These are phyloP conservation scores for Botrylloides violaceus DNA, from an alignment of 23 tunicate species.

Conservation along the genomic window DNA sequence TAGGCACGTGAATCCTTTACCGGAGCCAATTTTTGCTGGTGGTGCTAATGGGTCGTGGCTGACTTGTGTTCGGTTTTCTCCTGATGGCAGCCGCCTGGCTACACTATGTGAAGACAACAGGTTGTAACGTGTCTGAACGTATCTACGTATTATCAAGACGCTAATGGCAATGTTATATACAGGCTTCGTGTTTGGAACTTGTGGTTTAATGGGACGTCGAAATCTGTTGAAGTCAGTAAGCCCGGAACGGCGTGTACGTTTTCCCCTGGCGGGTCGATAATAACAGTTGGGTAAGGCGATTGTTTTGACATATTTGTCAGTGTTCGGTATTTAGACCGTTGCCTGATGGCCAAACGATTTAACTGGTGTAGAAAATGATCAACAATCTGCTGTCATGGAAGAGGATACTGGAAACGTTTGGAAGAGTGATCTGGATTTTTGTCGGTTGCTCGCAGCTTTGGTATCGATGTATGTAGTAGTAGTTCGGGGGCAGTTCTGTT, in stretches of 20 bases:
- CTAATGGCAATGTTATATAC: not conserved
- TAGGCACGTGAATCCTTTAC: constrained; percentile 77
- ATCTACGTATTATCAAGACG: not conserved
- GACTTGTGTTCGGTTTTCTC: constrained; percentile 55
- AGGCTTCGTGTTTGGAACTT: constrained; percentile 21
- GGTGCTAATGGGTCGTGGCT: constrained; percentile 95
- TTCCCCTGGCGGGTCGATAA: constrained; percentile 14
- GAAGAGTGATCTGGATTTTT: no score
- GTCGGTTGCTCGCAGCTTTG: no score
- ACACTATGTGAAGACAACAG: constrained; percentile 89
- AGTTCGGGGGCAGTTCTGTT: no score
- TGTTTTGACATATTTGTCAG: no score
- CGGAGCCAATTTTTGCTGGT: constrained; percentile 80
- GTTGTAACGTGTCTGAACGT: constrained; percentile 11
- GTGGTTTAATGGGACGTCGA: not conserved
- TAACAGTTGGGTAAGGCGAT: constrained; percentile 16
- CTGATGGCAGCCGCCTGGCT: constrained; percentile 63
- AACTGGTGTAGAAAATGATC: no score
- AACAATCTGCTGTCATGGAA: no score
- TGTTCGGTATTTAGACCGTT: no score
- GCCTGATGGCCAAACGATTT: no score
- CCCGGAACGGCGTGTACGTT: constrained; percentile 15
- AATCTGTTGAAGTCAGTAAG: not conserved
- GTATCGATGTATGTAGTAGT: no score
- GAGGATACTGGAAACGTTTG: no score